Evolutionary conservation across 2,888 invertebrate species (phyloP).

Genomic region (Agrochola lota): DNA sequence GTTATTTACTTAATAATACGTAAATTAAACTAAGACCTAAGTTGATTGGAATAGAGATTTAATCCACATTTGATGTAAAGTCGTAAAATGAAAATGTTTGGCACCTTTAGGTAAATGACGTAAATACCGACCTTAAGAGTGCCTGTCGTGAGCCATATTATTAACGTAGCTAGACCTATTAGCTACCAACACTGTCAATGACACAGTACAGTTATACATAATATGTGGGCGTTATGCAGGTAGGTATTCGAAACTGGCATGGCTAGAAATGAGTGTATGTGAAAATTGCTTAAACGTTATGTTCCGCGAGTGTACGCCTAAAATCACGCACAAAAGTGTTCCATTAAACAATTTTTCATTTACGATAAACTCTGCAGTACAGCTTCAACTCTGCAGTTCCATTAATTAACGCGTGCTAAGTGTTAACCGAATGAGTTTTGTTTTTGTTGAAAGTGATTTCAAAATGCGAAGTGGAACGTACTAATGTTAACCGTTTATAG

Average conservation of each 20-base stretch:
- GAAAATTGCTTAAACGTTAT: background rate
- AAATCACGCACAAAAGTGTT: background rate
- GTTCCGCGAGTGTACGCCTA: background rate
- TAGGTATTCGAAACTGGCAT: background rate
- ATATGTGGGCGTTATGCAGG: background rate
- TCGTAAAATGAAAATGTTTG: background rate
- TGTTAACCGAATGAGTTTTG: constrained; percentile 45
- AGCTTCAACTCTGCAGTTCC: constrained; percentile 21
- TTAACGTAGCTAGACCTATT: background rate
- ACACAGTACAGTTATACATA: background rate
- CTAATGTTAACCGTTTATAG: constrained; percentile 31
- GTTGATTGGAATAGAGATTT: background rate
- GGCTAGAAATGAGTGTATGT: background rate
- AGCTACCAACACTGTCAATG: no score
- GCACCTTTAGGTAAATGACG: background rate
- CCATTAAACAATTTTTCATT: constrained; percentile 17
- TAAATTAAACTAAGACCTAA: background rate
- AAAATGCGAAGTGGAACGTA: constrained; percentile 5
- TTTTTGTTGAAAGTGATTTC: constrained; percentile 39
- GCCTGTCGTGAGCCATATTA: background rate
- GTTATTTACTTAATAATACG: constrained; percentile 14
- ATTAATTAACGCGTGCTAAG: constrained; percentile 44
- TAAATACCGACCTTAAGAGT: background rate
- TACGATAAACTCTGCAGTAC: constrained; percentile 34
- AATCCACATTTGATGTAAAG: background rate